Base-by-base conservation (phyloP, 2,888 invertebrate species). In the Molanna angustata region DNA sequence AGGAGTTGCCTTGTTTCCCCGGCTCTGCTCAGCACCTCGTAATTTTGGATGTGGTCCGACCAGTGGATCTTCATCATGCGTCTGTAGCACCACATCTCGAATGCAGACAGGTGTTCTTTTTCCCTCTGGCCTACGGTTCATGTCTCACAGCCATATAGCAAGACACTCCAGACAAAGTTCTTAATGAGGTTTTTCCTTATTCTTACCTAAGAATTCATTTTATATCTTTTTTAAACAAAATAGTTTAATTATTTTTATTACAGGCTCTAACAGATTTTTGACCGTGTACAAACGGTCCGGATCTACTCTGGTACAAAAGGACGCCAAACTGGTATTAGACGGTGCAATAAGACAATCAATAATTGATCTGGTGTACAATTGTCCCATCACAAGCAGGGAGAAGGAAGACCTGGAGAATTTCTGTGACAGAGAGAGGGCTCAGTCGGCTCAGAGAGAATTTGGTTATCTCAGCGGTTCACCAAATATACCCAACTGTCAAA, bases 231-330 rank as follows among this genome's bases (percentile, higher is more conserved):
- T 27, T 42, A 20, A 20, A 9, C 16, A 4, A 3, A 20, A 13
- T 14, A 43, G n/a, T n/a, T n/a, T n/a, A n/a, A n/a, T n/a, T n/a
- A n/a, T 27, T 27, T 11, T 27, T 27, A 7, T 27, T 60, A 73
- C 80, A 79, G 86, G 84, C 37, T 79, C 80, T 0, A 82, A 80
- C 62, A 77, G 89, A 0, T 85, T 74, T 63, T 61, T 90, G 49
- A 87, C 86, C 11, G 81, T 88, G 22, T 84, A 82, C 64, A 89
- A 89, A 67, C 74, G 84, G 27, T 76, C 81, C 50, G 83, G 82
- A 1, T 84, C 84, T 1, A 82, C 83, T 1, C 84, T 84, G 43
- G 81, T 84, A 20, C 83, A 84, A 64, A 80, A 79, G 59, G 83
- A 85, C 67, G 83, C 86, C 0, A 74, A 79, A 40, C 77, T 89